Evolutionary conservation across 2,113 vertebrate species (phyloP), one percentile per base, ranked within the genome.

Genomic region (Cheilinus undulatus): DNA sequence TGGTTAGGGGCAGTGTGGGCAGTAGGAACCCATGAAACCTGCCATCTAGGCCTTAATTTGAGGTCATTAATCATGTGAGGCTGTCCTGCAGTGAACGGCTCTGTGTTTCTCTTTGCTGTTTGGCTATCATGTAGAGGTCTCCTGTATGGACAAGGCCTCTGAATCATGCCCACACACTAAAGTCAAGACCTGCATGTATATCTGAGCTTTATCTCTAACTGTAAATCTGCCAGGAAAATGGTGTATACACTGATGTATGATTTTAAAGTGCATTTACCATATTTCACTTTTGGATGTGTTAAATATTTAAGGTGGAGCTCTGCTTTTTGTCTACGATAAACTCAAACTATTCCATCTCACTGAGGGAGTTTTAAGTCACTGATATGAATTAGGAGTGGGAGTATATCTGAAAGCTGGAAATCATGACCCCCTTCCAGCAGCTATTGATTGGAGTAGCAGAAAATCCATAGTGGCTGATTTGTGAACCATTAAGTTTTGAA

Each of bases 381-480:
- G 85, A 90, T 95, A 93, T 93, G 91, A 95, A 95, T 93, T 92
- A 92, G 82, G 86, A 78, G 78, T 36, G 71, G 74, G 84, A 93
- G 93, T 94, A 93, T 93, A 93, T 95, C 92, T 94, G 90, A 90
- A 87, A 89, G 86, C 91, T 89, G 69, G 90, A 91, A 96, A 94
- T 90, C 92, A 87, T 90, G 93, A 94, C 93, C 92, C 90, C 91
- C 92, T 84, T 93, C 93, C 92, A 91, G 88, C 87, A 87, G 88
- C 90, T 94, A 95, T 93, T 89, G 93, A 94, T 93, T 78, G 78
- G 54, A 69, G 79, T 73, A 95, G 82, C 92, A 93, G 88, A 92
- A 95, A 95, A 96, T 96, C 95, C 90, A 95, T 95, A 92, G 73
- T n/a, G 67, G 90, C 90, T 96, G 95, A 96, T 96, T 96, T 95